phyloP scores from a whole-genome alignment of 1,140 invertebrate species.

The Atta colombica region DNA sequence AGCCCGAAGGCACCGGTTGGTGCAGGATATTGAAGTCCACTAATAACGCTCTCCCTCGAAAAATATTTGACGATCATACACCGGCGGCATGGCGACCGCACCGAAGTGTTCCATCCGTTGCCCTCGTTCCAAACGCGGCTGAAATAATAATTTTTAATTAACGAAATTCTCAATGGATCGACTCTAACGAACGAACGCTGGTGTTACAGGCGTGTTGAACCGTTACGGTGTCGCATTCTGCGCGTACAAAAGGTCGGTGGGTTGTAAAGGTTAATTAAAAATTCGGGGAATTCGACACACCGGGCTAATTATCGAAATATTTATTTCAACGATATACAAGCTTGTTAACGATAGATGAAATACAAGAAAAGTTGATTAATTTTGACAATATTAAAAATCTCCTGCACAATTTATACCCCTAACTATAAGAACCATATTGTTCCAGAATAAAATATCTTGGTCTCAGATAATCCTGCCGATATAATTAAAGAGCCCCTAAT shows the following conservation, averaged over 20 bases:
- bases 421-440: neutral
- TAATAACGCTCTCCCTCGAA: conserved; percentile 69
- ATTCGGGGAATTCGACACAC: neutral
- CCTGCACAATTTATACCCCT: neutral
- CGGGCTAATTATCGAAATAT: conserved; percentile 30
- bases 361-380: neutral
- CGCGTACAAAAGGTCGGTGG: conserved; percentile 13
- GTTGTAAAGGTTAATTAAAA: conserved; percentile 42
- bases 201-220: neutral
- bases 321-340: neutral
- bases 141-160: conserved; percentile 58
- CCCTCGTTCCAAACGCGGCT: conserved; percentile 13
- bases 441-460: neutral
- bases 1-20: conserved; percentile 63
- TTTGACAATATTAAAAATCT: neutral
- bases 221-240: neutral
- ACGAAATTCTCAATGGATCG: conserved; percentile 37
- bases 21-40: conserved; percentile 75
- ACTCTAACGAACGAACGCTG: conserved; percentile 29
- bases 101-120: neutral
- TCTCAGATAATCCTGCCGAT: neutral
- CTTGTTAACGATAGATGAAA: conserved; percentile 22
- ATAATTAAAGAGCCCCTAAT: conserved; percentile 48
- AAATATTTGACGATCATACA: conserved; percentile 58
- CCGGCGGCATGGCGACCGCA: conserved; percentile 19